phyloP scores from a whole-genome alignment of 2,888 invertebrate species.

The Pseudococcus longispinus region DNA sequence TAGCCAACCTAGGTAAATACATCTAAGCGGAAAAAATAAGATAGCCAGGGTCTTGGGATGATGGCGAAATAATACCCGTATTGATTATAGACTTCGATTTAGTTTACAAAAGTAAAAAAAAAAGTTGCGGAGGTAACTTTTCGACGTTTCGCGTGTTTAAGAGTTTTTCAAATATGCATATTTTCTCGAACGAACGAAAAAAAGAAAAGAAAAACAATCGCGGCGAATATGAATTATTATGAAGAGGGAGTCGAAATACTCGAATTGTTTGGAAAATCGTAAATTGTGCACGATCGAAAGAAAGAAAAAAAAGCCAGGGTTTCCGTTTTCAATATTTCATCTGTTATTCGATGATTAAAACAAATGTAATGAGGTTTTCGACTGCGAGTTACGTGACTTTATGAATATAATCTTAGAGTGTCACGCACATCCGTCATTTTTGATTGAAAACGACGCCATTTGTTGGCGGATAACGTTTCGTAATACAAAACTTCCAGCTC shows the following conservation, averaged over 20 bases:
- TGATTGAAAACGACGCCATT: conserved; percentile 34
- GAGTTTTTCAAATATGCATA: not conserved
- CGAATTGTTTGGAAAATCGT: not conserved
- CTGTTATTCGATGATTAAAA: conserved; percentile 19
- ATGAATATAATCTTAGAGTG: not conserved
- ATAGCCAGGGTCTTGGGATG: not conserved
- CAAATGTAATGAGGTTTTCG: conserved; percentile 24
- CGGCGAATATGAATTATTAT: not conserved
- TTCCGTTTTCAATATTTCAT: conserved; percentile 27
- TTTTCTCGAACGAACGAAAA: not conserved
- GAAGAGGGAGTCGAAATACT: not conserved
- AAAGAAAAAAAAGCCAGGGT: not conserved
- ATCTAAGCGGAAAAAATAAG: not conserved
- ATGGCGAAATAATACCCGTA: conserved; percentile 4
- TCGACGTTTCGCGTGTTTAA: not conserved
- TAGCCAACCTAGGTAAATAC: not conserved
- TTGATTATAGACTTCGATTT: not conserved
- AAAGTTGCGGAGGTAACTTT: not conserved
- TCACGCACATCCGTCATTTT: conserved; percentile 36
- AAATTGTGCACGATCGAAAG: not conserved
- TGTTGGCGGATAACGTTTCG: not conserved
- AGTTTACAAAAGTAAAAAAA: not conserved
- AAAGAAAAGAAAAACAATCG: not conserved
- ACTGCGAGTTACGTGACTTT: conserved; percentile 36
- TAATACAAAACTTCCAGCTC: not conserved